These are phyloP conservation scores for Perccottus glenii DNA, from an alignment of 2,113 vertebrate species.

Conservation along the genomic window DNA sequence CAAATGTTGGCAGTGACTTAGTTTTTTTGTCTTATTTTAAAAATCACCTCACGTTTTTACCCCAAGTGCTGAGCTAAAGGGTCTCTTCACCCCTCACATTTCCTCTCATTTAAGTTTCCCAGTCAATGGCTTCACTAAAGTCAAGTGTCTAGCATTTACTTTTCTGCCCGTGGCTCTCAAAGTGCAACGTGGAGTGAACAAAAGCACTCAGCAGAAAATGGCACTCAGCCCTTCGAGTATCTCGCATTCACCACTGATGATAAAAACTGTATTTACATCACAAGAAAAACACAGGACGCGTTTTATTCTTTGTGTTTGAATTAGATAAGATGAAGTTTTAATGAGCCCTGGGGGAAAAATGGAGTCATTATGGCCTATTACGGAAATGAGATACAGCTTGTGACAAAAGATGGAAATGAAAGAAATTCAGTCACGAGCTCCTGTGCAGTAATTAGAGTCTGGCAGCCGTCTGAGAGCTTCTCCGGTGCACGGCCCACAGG, in stretches of 20 bases:
- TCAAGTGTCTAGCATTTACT: conserved; percentile 38
- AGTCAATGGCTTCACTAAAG: conserved; percentile 47
- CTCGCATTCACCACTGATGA: conserved; percentile 23
- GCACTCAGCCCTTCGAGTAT: conserved; percentile 39
- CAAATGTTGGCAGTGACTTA: too few relatives aligned
- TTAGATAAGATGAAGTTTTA: conserved; percentile 33
- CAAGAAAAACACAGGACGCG: conserved; percentile 10
- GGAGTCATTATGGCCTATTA: conserved; percentile 15
- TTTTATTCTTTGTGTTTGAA: conserved; percentile 48
- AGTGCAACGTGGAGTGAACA: conserved; percentile 33
- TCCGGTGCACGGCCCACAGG: too few relatives aligned
- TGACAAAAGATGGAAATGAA: conserved; percentile 27
- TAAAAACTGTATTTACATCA: conserved; percentile 38
- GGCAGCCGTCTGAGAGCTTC: background rate
- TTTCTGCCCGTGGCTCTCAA: conserved; percentile 19
- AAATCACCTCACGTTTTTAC: conserved; percentile 16
- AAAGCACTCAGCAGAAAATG: conserved; percentile 37
- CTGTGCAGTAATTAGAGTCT: background rate
- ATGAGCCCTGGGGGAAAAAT: conserved; percentile 40
- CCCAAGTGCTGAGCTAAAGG: conserved; percentile 35
- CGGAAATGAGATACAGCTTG: conserved; percentile 14
- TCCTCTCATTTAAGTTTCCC: conserved; percentile 42
- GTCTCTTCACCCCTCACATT: conserved; percentile 56
- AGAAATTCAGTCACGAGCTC: background rate
- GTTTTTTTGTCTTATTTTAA: conserved; percentile 18